Conservation (phyloP, 2,888 invertebrate genomes). For the Cataglyphis albicans region DNA sequence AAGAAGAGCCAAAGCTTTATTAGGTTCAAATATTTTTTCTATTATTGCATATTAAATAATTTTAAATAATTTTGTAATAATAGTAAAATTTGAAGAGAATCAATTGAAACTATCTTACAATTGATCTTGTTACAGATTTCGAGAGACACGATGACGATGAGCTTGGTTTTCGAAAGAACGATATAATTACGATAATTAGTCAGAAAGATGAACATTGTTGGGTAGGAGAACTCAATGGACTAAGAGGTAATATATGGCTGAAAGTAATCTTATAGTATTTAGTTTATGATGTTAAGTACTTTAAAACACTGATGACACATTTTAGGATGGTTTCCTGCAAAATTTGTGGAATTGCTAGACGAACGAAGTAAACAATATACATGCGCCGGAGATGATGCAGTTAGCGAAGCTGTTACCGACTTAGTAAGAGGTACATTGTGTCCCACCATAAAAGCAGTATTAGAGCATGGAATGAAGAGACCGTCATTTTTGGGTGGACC, state of each 20-base stretch:
- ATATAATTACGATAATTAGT: conserved; percentile 98
- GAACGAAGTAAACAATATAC: conserved; percentile 97
- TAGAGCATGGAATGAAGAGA: conserved; percentile 97
- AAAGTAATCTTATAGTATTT: conserved; percentile 14
- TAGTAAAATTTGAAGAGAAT: background rate
- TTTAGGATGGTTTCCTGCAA: conserved; percentile 98
- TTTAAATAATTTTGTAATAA: conserved; percentile 31
- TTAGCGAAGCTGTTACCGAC: conserved; percentile 98
- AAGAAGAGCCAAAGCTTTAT: conserved; percentile 96
- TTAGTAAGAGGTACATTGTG: conserved; percentile 97
- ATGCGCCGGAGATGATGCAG: conserved; percentile 98
- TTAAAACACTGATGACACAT: conserved; percentile 47
- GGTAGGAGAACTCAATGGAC: conserved; percentile 98
- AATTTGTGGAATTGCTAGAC: conserved; percentile 98
- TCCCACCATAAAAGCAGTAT: conserved; percentile 96
- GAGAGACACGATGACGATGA: conserved; percentile 99
- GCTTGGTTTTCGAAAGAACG: conserved; percentile 98
- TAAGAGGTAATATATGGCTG: conserved; percentile 88
- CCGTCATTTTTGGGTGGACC: conserved; percentile 95
- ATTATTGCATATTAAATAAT: background rate
- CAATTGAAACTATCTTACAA: conserved; percentile 3
- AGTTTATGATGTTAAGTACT: background rate
- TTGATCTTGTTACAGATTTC: conserved; percentile 90
- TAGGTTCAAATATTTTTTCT: conserved; percentile 86
- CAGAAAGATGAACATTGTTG: conserved; percentile 99